These are phyloP conservation scores for Salpingus planirostris DNA, from an alignment of 2,888 invertebrate genomes.

Conservation along the genomic window DNA sequence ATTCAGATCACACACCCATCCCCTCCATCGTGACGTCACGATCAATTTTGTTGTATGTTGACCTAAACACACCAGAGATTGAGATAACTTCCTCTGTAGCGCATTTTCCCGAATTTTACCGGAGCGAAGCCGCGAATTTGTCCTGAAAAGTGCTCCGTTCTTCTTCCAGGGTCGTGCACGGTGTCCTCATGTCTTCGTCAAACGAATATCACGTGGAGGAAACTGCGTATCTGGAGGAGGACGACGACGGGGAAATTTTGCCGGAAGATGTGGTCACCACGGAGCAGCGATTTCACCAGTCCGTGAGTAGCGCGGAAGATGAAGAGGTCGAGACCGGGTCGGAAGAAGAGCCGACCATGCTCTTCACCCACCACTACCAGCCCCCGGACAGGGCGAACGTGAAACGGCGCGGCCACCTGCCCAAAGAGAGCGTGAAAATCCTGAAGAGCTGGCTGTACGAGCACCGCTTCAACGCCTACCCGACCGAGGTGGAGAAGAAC, in stretches of 20 bases:
- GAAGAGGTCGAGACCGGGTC: constrained; percentile 30
- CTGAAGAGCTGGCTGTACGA: constrained; percentile 41
- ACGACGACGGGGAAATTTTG: no score
- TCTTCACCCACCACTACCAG: constrained; percentile 25
- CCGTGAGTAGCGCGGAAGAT: constrained; percentile 30
- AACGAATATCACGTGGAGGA: no score
- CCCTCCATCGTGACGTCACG: constrained; percentile 24
- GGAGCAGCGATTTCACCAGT: no score
- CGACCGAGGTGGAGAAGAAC: constrained; percentile 40
- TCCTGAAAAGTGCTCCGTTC: no score
- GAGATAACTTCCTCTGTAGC: no score
- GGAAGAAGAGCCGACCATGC: constrained; percentile 26
- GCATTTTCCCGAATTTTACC: no score
- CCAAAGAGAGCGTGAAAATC: constrained; percentile 39
- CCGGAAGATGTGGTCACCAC: no score
- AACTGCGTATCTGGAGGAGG: no score
- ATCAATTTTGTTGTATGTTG: constrained; percentile 17
- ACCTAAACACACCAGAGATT: constrained; percentile 16
- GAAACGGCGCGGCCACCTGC: constrained; percentile 37
- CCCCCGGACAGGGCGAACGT: constrained; percentile 26
- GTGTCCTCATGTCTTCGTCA: no score
- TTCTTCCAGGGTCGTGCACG: no score
- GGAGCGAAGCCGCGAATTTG: no score
- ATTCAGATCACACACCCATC: constrained; percentile 23
- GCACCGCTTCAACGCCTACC: constrained; percentile 40